A percentile compares a stretch with the other conserved stretches of the same genome.
Conservation (phyloP, 2,888 invertebrate species). For the Panzeria rudis region DNA sequence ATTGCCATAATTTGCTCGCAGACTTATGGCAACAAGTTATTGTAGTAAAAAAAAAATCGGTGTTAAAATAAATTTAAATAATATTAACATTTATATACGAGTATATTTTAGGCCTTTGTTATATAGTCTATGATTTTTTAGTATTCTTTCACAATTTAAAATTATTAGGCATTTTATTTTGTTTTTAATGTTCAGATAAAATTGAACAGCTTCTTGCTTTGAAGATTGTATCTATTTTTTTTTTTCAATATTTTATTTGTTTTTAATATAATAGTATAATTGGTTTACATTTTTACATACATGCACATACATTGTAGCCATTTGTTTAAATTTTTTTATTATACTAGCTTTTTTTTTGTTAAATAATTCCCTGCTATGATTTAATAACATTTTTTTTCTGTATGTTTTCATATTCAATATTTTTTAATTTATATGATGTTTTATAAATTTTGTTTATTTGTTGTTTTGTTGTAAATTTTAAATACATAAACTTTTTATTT, state of each 20-base stretch:
- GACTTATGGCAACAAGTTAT: too few species aligned
- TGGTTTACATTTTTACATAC: constrained; percentile 40
- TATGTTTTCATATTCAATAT: constrained; percentile 54
- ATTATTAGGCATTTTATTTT: constrained; percentile 51
- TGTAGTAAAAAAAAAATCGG: too few species aligned
- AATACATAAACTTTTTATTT: constrained; percentile 67
- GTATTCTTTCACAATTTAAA: constrained; percentile 29
- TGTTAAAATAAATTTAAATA: not conserved
- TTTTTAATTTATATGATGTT: constrained; percentile 64
- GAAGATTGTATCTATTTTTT: constrained; percentile 31
- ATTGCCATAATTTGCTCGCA: too few species aligned
- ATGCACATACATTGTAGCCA: constrained; percentile 44
- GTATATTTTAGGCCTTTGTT: constrained; percentile 32
- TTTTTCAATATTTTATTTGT: constrained; percentile 28
- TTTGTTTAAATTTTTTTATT: constrained; percentile 55
- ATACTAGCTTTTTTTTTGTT: constrained; percentile 60
- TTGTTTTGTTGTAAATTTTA: constrained; percentile 57
- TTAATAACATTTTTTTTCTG: constrained; percentile 62
- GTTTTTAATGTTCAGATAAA: constrained; percentile 45
- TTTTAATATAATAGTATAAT: constrained; percentile 28
- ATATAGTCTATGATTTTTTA: constrained; percentile 15
- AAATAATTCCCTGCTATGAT: constrained; percentile 70
- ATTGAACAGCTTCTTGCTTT: constrained; percentile 41
- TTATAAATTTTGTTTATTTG: constrained; percentile 48
- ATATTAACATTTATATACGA: not conserved